A percentile compares a stretch with the other conserved stretches of the same genome.
These are phyloP conservation scores for Lophius piscatorius DNA, from an alignment of 2,113 vertebrate genomes.

Conservation along the genomic window DNA sequence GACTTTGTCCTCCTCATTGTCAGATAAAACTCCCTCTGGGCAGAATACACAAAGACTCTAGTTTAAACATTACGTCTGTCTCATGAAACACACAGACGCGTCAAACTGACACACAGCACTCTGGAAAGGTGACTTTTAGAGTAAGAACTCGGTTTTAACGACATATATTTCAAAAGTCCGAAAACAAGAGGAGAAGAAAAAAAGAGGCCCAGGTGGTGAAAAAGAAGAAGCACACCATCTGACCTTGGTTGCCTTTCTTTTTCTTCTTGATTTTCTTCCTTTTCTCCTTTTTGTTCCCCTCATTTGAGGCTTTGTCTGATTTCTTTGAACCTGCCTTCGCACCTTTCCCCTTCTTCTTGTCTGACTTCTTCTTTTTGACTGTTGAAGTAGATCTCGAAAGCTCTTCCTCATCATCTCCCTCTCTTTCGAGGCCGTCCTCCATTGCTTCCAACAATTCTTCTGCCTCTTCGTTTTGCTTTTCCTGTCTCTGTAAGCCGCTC, in stretches of 20 bases:
- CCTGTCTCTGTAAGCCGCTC: conserved; percentile 2
- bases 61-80: neutral
- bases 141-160: neutral
- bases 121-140: neutral
- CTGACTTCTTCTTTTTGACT: conserved; percentile 57
- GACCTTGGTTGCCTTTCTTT: conserved; percentile 71
- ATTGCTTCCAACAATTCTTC: conserved; percentile 24
- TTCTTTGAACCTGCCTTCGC: conserved; percentile 45
- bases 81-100: neutral
- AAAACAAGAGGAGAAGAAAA: conserved; percentile 10
- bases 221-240: conserved; percentile 58
- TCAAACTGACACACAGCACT: conserved; percentile 4
- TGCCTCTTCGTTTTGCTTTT: conserved; percentile 8
- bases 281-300: conserved; percentile 56
- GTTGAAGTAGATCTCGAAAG: conserved; percentile 9
- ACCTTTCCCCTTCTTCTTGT: conserved; percentile 58
- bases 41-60: conserved; percentile 39
- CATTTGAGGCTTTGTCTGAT: conserved; percentile 19
- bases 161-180: neutral
- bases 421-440: conserved; percentile 29
- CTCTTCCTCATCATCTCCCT: conserved; percentile 57
- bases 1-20: conserved; percentile 92
- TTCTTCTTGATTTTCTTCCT: conserved; percentile 65
- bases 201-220: conserved; percentile 8
- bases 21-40: conserved; percentile 87